These are phyloP conservation scores for Corythoichthys intestinalis DNA, from an alignment of 2,113 vertebrate genomes.

Conservation along the genomic window DNA sequence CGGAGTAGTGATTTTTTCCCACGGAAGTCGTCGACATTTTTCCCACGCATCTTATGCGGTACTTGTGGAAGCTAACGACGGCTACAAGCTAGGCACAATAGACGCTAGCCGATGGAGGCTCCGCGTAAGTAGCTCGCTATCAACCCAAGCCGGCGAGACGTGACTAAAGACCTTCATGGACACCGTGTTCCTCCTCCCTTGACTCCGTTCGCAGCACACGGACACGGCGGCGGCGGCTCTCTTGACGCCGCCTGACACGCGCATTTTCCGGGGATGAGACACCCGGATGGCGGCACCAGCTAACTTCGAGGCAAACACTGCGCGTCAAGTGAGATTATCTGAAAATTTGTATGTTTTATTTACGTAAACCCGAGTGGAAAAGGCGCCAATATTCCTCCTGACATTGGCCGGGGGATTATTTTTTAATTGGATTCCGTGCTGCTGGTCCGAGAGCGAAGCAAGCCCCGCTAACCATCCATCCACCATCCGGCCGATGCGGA, in stretches of 20 bases:
- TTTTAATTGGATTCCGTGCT: conserved; percentile 63
- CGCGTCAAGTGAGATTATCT: neutral
- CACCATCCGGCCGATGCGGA: conserved; percentile 60
- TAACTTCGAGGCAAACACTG: conserved; percentile 32
- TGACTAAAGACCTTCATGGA: conserved; percentile 22
- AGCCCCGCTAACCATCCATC: neutral
- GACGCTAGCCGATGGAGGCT: conserved; percentile 49
- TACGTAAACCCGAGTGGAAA: conserved; percentile 18
- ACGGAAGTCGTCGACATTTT: neutral
- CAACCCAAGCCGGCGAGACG: conserved; percentile 50
- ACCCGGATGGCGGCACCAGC: conserved; percentile 39
- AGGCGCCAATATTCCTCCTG: conserved; percentile 19
- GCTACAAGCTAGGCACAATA: conserved; percentile 47
- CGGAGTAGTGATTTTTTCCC: neutral
- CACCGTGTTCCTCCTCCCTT: conserved; percentile 34
- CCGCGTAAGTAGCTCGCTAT: conserved; percentile 48
- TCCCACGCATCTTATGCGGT: conserved; percentile 1
- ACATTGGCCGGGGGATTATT: conserved; percentile 52
- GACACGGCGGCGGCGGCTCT: neutral
- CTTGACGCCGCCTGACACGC: conserved; percentile 4
- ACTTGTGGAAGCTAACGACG: conserved; percentile 16
- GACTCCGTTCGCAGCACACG: conserved; percentile 13
- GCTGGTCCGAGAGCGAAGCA: conserved; percentile 35
- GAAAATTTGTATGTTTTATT: conserved; percentile 16
- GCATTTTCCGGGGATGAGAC: conserved; percentile 3